Percentiles rank a stretch among this genome's conserved stretches.
Conservation (phyloP, 2,113 vertebrate genomes). For the Pheucticus melanocephalus region DNA sequence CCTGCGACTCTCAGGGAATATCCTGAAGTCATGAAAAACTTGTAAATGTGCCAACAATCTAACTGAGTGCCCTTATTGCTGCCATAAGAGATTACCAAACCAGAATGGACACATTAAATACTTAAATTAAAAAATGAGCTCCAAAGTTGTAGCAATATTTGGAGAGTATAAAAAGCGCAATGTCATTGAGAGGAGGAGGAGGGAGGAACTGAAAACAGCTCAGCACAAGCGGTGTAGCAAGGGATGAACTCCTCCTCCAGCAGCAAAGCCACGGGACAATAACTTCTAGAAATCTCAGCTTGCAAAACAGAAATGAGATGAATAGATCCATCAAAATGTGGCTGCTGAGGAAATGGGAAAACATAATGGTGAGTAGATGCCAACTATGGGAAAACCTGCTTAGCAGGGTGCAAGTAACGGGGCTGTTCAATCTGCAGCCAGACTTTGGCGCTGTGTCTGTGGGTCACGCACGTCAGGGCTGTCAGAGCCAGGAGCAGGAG, state of each 20-base stretch:
- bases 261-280: not conserved
- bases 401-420: no score
- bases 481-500: fast-evolving
- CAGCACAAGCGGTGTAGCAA: fast-evolving
- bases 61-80: not conserved
- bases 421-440: no score
- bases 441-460: not conserved
- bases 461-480: fast-evolving
- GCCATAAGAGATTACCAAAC: not conserved
- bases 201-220: not conserved
- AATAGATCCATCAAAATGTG: not conserved
- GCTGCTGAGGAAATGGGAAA: not conserved
- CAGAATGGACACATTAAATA: not conserved
- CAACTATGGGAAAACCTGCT: not conserved
- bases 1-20: not conserved
- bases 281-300: not conserved
- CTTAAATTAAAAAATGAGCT: not conserved
- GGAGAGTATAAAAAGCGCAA: not conserved
- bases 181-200: not conserved
- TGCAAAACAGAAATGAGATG: not conserved
- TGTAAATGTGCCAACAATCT: not conserved
- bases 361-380: fast-evolving
- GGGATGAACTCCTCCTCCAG: not conserved
- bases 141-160: not conserved
- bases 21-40: not conserved